Base-by-base conservation (phyloP, 1,140 invertebrate species). In the Babylonia areolata region DNA sequence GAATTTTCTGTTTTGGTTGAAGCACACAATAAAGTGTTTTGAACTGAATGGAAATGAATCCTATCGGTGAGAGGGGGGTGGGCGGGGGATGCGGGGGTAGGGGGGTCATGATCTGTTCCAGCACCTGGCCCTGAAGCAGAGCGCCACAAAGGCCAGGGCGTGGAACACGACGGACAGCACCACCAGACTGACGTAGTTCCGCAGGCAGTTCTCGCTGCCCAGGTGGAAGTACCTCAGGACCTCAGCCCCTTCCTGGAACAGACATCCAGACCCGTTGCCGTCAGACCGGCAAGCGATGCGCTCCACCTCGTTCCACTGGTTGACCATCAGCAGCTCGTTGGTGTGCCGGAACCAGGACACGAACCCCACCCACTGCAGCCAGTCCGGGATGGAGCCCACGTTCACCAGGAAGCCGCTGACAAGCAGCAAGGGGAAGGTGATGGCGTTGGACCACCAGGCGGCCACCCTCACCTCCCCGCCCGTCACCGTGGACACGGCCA, bases 351-450 rank as follows among this genome's bases (percentile, higher is more conserved):
- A 99, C 98, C 98, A 99, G 0, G 98, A 99, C 31, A 99, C 93
- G 94, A 98, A 97, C 28, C 97, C 97, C 84, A 99, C 94, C 97
- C 98, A 99, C 81, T 96, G 95, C 83, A 99, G 97, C 91, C 98
- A 99, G 0, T 95, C 93, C 0, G 98, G 98, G 35, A 99, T 95
- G 96, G 95, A 98, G 96, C 96, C 96, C 33, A 96, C 96, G 93
- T 99, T 99, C 28, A 99, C 94, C 93, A 99, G 99, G 94, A 99
- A 99, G 73, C 98, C 98, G 80, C 98, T 98, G 93, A 99, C 99
- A 17, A 99, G 94, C 93, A 99, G 95, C 92, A 99, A 97, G 0
- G 98, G 98, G 86, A 99, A 97, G 77, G 99, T 96, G 37, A 99
- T 95, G 2, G 98, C 97, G 23, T 98, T 97, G 2, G 97, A 97